Evolutionary conservation across 1,140 invertebrate genomes (phyloP).

Genomic region (Drosophila kikkawai): DNA sequence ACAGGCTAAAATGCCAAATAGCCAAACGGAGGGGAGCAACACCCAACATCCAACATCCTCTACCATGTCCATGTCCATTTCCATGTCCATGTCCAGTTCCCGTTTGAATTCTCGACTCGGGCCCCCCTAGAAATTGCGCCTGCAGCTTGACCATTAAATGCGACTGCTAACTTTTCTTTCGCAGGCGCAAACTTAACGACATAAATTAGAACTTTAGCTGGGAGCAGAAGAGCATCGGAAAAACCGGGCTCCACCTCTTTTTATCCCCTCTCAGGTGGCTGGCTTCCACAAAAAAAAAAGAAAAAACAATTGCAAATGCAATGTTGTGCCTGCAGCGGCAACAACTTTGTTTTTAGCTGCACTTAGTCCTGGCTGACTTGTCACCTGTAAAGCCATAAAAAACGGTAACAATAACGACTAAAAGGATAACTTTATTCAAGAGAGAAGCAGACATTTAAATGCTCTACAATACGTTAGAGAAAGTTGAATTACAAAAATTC

Average conservation of each 20-base stretch:
- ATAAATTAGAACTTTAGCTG: slow-evolving; percentile 70
- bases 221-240: slow-evolving; percentile 8
- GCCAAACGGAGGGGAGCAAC: slow-evolving; percentile 1
- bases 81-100: slow-evolving; percentile 39
- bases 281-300: slow-evolving; percentile 27
- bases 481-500: not conserved
- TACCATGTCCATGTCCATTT: slow-evolving; percentile 16
- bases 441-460: not conserved
- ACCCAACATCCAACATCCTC: slow-evolving; percentile 22
- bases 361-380: slow-evolving; percentile 45
- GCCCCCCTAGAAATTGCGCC: slow-evolving; percentile 16
- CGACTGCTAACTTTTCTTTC: slow-evolving; percentile 56
- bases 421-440: not conserved
- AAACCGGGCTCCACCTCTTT: slow-evolving; percentile 5
- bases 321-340: slow-evolving; percentile 46
- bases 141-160: slow-evolving; percentile 57
- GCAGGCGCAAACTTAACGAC: slow-evolving; percentile 51
- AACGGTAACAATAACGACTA: not conserved
- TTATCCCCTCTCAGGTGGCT: slow-evolving; percentile 26
- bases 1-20: slow-evolving; percentile 17
- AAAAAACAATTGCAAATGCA: slow-evolving; percentile 66
- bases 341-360: slow-evolving; percentile 45
- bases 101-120: slow-evolving; percentile 8
- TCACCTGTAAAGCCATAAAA: slow-evolving; percentile 18
- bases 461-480: not conserved